A percentile compares a stretch with the other conserved stretches of the same genome.
These are phyloP conservation scores for Pachyrhynchus sulphureomaculatus DNA, from an alignment of 1,140 invertebrate species.

Conservation along the genomic window DNA sequence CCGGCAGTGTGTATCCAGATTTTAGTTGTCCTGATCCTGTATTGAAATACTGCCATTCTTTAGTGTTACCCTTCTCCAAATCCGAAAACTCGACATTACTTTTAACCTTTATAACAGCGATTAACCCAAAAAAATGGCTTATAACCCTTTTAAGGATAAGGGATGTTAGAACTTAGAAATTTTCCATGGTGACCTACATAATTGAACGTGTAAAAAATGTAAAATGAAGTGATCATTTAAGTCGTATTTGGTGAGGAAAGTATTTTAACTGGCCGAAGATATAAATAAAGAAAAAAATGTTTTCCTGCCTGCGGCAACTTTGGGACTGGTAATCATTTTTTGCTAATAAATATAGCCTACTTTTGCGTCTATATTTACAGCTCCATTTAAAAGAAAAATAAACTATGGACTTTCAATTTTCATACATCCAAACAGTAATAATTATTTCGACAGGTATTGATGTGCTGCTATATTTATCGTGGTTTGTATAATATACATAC, in stretches of 20 bases:
- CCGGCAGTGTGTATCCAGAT: constrained; percentile 18
- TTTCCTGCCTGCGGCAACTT: constrained; percentile 66
- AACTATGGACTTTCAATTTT: too few relatives aligned
- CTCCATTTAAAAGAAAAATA: too few relatives aligned
- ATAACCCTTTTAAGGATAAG: not conserved
- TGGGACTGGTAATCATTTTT: constrained; percentile 60
- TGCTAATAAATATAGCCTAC: not conserved
- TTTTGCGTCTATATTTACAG: not conserved
- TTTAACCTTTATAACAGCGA: not conserved
- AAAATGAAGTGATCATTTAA: not conserved
- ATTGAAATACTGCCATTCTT: constrained; percentile 21
- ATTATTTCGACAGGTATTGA: too few relatives aligned
- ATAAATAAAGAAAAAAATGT: constrained; percentile 54
- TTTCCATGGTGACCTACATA: constrained; percentile 21
- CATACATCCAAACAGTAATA: too few relatives aligned
- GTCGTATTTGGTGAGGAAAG: not conserved
- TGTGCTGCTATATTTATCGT: too few relatives aligned
- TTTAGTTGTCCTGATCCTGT: constrained; percentile 17
- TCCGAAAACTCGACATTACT: not conserved
- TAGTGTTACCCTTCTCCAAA: constrained; percentile 9
- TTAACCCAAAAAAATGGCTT: not conserved
- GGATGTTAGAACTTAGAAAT: too few relatives aligned
- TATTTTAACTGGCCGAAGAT: not conserved
- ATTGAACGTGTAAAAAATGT: not conserved
- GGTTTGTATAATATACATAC: too few relatives aligned